Base-by-base conservation (phyloP, 2,888 invertebrate species). In the Noctua janthina region DNA sequence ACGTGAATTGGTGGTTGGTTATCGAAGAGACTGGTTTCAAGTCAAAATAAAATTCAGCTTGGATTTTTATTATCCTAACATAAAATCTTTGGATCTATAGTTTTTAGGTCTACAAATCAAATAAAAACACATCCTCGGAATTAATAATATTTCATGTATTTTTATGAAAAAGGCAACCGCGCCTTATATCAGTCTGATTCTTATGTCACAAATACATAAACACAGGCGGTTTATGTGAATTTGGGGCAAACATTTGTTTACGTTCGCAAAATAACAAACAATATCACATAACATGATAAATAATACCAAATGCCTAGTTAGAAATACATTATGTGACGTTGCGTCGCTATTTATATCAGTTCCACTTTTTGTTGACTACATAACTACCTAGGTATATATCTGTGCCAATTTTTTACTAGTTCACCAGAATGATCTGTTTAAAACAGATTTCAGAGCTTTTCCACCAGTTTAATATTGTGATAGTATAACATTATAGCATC, bases 331-430 rank as follows among this genome's bases (percentile, higher is more conserved):
- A 54, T 15, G 64, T 81, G 74, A 74, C 70, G 49, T 62, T 59
- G 49, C 46, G 54, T 81, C 35, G 64, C 78, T 74, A 82, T 76
- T 74, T 77, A 70, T 83, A 74, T 74, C 46, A 46, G 46, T 64
- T 64, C 56, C 54, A 49, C 29, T 69, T 75, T 72, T 75, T 72
- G 68, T 76, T 75, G 67, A 69, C 59, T 66, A 72, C 51, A 39
- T 68, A 73, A 46, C 51, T 56, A 73, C 23, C 64, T 67, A 51
- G 29, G 39, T 69, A 49, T 54, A 49, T 46, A 35, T n/a, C 39
- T 78, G 87, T 84, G 87, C 84, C 87, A 87, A 84, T 74, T 84
- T 83, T 74, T 82, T 59, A 56, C 35, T 59, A 46, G 49, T 73
- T 78, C 43, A 54, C 59, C 59, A 62, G 43, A 68, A 62, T 35